These are phyloP conservation scores for Ophraella communa DNA, from an alignment of 2,888 invertebrate species.

Conservation along the genomic window DNA sequence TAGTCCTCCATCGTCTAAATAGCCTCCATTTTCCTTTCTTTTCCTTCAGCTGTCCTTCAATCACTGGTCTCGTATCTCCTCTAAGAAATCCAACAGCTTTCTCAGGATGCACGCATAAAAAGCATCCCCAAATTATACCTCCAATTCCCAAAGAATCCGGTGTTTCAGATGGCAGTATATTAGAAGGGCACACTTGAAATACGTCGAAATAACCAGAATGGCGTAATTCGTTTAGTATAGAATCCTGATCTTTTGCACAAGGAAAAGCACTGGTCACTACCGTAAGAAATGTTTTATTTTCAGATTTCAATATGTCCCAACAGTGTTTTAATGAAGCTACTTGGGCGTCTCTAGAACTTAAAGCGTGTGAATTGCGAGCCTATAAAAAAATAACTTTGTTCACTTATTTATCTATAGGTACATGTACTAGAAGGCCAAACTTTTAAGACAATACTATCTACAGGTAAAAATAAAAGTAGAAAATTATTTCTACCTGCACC, in stretches of 20 bases:
- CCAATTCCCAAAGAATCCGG: conserved; percentile 64
- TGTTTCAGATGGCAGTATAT: conserved; percentile 51
- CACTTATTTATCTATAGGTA: not conserved
- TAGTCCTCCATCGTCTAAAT: conserved; percentile 89
- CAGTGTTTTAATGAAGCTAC: conserved; percentile 87
- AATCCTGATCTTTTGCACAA: conserved; percentile 87
- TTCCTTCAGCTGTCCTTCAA: conserved; percentile 89
- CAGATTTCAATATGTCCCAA: conserved; percentile 93
- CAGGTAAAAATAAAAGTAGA: no score
- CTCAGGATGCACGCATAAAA: conserved; percentile 92
- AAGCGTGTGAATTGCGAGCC: conserved; percentile 72
- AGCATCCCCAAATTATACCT: conserved; percentile 84
- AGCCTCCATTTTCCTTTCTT: conserved; percentile 92
- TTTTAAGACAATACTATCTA: no score
- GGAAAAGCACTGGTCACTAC: conserved; percentile 95
- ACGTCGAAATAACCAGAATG: conserved; percentile 91
- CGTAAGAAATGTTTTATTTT: conserved; percentile 87
- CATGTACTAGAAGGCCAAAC: not conserved
- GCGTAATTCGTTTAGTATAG: conserved; percentile 83
- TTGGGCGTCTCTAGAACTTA: conserved; percentile 81
- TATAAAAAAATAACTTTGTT: conserved; percentile 34
- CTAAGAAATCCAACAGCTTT: conserved; percentile 83
- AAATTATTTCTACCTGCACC: no score
- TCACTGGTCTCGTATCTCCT: conserved; percentile 83
- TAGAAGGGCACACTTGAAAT: conserved; percentile 78